These are phyloP conservation scores for Thalassophryne amazonica DNA, from an alignment of 2,797 vertebrate species.

Conservation along the genomic window DNA sequence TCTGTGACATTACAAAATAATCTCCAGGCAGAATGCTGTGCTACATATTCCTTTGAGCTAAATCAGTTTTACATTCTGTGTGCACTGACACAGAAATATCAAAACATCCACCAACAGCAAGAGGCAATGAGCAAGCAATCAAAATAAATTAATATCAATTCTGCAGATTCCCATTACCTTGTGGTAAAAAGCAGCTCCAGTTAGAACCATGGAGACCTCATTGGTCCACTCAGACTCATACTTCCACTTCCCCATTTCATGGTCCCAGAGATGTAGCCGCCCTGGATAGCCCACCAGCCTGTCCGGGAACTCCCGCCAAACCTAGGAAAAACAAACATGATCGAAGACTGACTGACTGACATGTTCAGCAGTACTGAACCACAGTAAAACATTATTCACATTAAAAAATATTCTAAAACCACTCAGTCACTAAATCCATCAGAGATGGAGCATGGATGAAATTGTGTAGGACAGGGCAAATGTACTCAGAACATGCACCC, in stretches of 20 bases:
- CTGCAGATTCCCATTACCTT: slow-evolving; percentile 80
- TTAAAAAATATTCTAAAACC: not conserved
- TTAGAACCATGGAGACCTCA: slow-evolving; percentile 98
- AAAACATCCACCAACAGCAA: no score
- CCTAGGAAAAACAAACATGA: slow-evolving; percentile 67
- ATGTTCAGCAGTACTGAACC: slow-evolving; percentile 1
- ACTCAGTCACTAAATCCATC: no score
- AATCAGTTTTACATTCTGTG: no score
- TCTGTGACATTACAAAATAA: no score
- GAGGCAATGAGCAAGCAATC: not conserved
- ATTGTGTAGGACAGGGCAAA: no score
- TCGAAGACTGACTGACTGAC: slow-evolving; percentile 26
- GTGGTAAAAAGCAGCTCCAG: slow-evolving; percentile 97
- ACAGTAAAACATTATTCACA: not conserved
- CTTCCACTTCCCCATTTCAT: slow-evolving; percentile 98
- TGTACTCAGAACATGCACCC: no score
- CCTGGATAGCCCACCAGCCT: slow-evolving; percentile 96
- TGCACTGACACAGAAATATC: no score
- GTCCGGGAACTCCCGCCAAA: slow-evolving; percentile 98
- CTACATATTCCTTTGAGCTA: slow-evolving; percentile 15
- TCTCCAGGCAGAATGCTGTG: slow-evolving; percentile 6
- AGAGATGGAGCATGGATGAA: no score
- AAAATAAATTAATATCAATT: not conserved
- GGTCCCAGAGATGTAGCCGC: slow-evolving; percentile 97
- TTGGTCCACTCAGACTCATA: slow-evolving; percentile 99